Conservation (phyloP, 2,113 vertebrate genomes). For the Rana temporaria region DNA sequence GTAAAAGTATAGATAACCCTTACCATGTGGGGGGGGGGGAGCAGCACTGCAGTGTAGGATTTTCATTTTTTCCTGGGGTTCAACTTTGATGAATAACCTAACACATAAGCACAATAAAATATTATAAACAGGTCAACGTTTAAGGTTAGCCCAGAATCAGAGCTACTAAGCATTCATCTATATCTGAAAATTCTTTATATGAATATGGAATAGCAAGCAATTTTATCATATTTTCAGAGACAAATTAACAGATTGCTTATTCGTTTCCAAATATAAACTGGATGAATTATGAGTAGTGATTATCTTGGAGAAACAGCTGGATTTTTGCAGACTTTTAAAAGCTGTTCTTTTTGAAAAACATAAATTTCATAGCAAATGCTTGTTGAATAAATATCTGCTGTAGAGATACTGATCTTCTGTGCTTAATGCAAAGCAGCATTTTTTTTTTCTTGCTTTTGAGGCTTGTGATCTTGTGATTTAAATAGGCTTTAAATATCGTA, state of each 20-base stretch:
- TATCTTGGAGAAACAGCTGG: constrained; percentile 48
- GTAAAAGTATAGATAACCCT: too few species aligned
- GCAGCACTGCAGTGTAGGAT: too few species aligned
- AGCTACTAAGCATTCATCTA: neutral
- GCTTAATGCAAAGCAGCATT: neutral
- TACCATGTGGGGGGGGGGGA: too few species aligned
- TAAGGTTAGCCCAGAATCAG: too few species aligned
- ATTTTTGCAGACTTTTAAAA: constrained; percentile 45
- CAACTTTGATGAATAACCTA: too few species aligned
- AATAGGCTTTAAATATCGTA: neutral
- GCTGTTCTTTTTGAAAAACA: constrained; percentile 33
- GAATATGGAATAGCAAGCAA: constrained; percentile 48
- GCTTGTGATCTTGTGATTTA: neutral
- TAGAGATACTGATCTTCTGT: neutral
- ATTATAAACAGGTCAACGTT: too few species aligned
- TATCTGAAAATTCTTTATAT: constrained; percentile 10
- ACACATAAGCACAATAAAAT: too few species aligned
- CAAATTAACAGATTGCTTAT: constrained; percentile 55
- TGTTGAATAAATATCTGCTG: constrained; percentile 11
- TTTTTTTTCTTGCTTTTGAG: neutral
- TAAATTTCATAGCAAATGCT: constrained; percentile 21
- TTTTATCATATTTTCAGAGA: constrained; percentile 46
- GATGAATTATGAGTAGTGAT: constrained; percentile 48
- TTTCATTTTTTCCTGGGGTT: too few species aligned
- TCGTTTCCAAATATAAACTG: constrained; percentile 53